phyloP scores from a whole-genome alignment of 2,888 invertebrate genomes.

The Watsonalla binaria region DNA sequence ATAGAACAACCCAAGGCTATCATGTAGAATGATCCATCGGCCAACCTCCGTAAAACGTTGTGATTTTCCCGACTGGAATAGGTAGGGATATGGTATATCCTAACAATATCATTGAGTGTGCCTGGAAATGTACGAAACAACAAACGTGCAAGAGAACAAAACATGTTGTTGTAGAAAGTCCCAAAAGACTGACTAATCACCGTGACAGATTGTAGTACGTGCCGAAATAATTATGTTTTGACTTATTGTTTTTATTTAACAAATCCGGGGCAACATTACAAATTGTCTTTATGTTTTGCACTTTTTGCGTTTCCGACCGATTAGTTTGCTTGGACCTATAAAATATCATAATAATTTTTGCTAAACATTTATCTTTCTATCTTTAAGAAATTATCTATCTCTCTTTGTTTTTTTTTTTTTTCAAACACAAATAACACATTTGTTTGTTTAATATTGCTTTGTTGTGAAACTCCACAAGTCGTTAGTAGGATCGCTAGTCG shows the following conservation, averaged over 20 bases:
- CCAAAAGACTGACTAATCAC: conserved; percentile 26
- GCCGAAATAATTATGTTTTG: conserved; percentile 28
- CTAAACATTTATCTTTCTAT: too few relatives aligned
- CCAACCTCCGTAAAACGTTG: too few relatives aligned
- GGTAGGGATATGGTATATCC: conserved; percentile 15
- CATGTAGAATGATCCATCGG: too few relatives aligned
- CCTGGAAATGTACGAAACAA: too few relatives aligned
- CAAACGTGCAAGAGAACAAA: conserved; percentile 38
- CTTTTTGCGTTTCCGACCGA: conserved; percentile 11
- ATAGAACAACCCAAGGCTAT: too few relatives aligned
- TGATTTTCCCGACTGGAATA: too few relatives aligned
- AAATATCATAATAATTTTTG: too few relatives aligned
- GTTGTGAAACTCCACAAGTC: neutral
- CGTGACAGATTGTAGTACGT: conserved; percentile 42
- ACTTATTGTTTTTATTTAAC: conserved; percentile 3
- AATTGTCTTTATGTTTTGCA: conserved; percentile 11
- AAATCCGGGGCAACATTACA: neutral
- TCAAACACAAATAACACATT: too few relatives aligned
- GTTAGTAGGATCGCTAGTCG: conserved; percentile 6
- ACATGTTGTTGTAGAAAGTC: conserved; percentile 42
- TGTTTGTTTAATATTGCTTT: conserved; percentile 6
- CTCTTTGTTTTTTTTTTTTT: too few relatives aligned
- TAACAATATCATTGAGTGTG: conserved; percentile 13
- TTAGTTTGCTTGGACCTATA: too few relatives aligned
- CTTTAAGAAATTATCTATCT: too few relatives aligned